Percentiles rank a stretch among this genome's conserved stretches.
phyloP scores from a whole-genome alignment of 2,113 vertebrate species.

The Neofelis nebulosa region DNA sequence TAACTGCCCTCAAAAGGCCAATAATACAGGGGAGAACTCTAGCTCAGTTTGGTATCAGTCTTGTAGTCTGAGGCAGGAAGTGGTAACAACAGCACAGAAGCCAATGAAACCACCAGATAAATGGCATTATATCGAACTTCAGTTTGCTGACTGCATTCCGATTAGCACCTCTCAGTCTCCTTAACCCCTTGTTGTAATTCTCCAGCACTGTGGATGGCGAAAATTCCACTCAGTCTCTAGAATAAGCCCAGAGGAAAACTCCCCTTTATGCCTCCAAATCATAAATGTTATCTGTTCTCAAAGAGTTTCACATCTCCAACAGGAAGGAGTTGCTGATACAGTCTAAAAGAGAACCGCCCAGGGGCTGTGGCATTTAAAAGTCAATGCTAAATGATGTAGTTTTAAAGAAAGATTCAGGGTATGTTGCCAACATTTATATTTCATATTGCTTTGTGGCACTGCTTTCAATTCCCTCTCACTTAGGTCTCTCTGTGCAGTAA shows the following conservation, averaged over 20 bases:
- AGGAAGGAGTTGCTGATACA: constrained; percentile 53
- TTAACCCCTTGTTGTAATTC: constrained; percentile 34
- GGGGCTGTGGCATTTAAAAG: constrained; percentile 77
- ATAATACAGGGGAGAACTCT: background rate
- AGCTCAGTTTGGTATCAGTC: background rate
- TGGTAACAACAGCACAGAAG: background rate
- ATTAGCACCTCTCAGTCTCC: background rate
- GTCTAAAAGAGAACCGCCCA: constrained; percentile 55
- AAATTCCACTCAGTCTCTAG: background rate
- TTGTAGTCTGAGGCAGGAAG: constrained; percentile 45
- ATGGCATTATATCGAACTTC: background rate
- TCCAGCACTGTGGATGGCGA: background rate
- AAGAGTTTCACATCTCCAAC: constrained; percentile 41
- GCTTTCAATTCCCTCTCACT: constrained; percentile 75
- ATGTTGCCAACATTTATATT: constrained; percentile 76
- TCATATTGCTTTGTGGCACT: constrained; percentile 69
- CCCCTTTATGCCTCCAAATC: background rate
- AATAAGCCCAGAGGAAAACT: background rate
- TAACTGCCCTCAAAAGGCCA: constrained; percentile 45
- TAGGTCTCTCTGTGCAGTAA: constrained; percentile 77
- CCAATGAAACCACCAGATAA: background rate
- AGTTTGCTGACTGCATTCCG: background rate
- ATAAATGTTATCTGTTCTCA: constrained; percentile 56
- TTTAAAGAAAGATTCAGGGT: constrained; percentile 61
- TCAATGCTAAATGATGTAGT: constrained; percentile 61